Conservation (phyloP, 1,140 invertebrate species). For the Colletes latitarsis region DNA sequence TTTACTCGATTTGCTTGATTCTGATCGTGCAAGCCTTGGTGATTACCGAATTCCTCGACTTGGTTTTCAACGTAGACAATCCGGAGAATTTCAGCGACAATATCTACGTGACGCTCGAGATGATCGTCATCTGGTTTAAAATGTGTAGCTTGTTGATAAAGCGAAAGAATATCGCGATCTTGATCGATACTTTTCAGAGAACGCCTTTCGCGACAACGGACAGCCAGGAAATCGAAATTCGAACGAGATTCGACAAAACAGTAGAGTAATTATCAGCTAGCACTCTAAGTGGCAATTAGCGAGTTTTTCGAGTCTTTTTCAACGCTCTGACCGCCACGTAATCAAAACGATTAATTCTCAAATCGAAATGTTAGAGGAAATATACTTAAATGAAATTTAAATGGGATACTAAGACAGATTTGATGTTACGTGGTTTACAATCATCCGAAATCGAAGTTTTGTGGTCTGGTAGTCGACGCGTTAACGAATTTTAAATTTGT, state of each 20-base stretch:
- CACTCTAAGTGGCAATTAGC: too few relatives aligned
- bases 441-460: too few relatives aligned
- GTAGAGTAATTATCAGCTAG: conserved; percentile 34
- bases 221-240: conserved; percentile 46
- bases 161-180: conserved; percentile 28
- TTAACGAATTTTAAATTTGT: too few relatives aligned
- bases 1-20: conserved; percentile 1
- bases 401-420: too few relatives aligned
- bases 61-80: conserved; percentile 30
- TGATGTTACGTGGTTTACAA: too few relatives aligned
- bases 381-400: too few relatives aligned
- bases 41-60: conserved; percentile 14
- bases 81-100: conserved; percentile 50
- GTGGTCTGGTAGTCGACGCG: too few relatives aligned
- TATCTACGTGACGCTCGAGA: neutral
- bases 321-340: too few relatives aligned
- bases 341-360: too few relatives aligned
- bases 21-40: neutral
- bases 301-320: too few relatives aligned
- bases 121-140: conserved; percentile 47
- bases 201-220: conserved; percentile 38
- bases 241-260: conserved; percentile 37
- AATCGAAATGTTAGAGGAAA: too few relatives aligned
- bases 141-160: conserved; percentile 37
- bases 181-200: conserved; percentile 29